Base-by-base conservation (phyloP, 2,888 invertebrate species). In the Meghimatium bilineatum region DNA sequence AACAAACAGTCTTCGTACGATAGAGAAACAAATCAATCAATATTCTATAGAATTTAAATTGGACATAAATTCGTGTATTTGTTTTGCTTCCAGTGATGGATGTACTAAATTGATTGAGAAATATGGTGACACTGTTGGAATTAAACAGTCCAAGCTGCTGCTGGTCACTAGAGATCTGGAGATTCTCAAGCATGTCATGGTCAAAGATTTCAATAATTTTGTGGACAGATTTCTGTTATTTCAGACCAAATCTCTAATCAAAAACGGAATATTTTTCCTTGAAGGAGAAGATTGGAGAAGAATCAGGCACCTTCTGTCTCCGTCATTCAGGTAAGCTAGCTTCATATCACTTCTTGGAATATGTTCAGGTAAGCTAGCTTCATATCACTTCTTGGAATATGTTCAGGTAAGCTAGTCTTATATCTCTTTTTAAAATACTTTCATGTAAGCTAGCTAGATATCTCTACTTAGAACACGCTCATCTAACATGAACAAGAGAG, bases 121-220 rank as follows among this genome's bases (percentile, higher is more conserved):
- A 38, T 34, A 78, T 29, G 83, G 83, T 0, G 77, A 77, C 83
- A 83, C 72, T 17, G 72, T 83, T 23, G 83, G 83, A 5, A 71
- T 83, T 14, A 78, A 78, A 38, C 71, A 63, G 12, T 56, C 26
- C 34, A 23, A 23, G 5, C 8, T 78, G 26, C 32, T 56, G 32
- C 72, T 83, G 0, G 26, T 83, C 29, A 78, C 83, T 0, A 71
- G 83, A 1, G 83, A 83, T 36, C 34, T 83, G n/a, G 78, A 77
- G 32, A 29, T 83, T 29, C 63, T 83, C 0, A 78, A 72, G 26
- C 26, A 44, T 23, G 67, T 83, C 67, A 69, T 83, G 83, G 78
- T 78, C 29, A 83, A 83, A 60, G 83, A 83, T 44, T 83, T 83
- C 63, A 83, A 78, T n/a, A 78, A 83, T 78, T 83, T 83, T n/a